phyloP scores from a whole-genome alignment of 92 coral and sea anemone genomes.

The Parazoanthus atlanticus region DNA sequence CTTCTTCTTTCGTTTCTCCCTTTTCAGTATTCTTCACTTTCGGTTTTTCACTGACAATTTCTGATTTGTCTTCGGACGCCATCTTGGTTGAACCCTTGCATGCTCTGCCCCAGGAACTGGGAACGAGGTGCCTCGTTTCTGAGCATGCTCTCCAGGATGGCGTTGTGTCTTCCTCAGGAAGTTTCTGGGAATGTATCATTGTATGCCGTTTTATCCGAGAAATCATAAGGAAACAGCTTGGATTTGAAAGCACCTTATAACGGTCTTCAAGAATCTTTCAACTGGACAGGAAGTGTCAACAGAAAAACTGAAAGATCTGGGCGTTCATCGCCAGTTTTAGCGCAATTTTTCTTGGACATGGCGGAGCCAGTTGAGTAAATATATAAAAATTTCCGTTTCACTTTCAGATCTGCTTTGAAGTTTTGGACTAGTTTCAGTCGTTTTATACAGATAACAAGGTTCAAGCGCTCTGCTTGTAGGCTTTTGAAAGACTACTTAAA shows the following conservation, averaged over 20 bases:
- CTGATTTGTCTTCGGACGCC: slow-evolving; percentile 83
- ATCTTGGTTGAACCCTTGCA: slow-evolving; percentile 51
- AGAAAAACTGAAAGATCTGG: slow-evolving; percentile 20
- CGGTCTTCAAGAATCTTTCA: neutral
- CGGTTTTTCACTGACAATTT: slow-evolving; percentile 27
- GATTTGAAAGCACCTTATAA: neutral
- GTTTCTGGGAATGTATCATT: neutral
- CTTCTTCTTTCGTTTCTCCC: slow-evolving; percentile 39
- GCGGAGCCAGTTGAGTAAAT: neutral
- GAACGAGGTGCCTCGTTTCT: neutral
- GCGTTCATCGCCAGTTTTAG: neutral
- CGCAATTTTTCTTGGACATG: neutral
- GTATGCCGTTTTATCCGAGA: neutral
- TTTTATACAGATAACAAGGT: neutral
- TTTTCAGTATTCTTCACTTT: slow-evolving; percentile 31
- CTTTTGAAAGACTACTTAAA: neutral
- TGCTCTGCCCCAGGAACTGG: slow-evolving; percentile 11
- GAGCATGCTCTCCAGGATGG: neutral
- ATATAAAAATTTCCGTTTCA: neutral
- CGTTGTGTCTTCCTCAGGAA: neutral
- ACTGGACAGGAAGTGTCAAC: neutral
- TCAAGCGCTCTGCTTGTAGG: neutral
- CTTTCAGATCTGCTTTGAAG: neutral
- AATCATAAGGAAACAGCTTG: neutral
- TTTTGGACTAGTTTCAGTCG: neutral